Conservation (phyloP, 2,888 invertebrate species). For the Nomada fucata region DNA sequence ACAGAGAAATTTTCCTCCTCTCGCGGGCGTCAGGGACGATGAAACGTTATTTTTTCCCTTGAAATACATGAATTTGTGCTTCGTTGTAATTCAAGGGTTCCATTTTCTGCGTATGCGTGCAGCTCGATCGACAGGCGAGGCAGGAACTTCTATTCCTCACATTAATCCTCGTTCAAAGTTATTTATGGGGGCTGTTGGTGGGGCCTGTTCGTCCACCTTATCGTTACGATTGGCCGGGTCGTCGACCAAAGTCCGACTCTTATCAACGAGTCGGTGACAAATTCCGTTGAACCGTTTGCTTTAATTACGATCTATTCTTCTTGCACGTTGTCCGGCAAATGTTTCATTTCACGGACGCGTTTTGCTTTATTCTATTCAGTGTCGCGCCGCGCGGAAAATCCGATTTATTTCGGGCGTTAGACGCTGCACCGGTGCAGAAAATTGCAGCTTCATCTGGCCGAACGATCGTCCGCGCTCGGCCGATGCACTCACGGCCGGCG, state of each 20-base stretch:
- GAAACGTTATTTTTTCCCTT: conserved; percentile 6
- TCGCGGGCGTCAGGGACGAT: neutral
- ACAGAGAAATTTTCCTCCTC: neutral
- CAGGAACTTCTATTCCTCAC: neutral
- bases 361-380: conserved; percentile 20
- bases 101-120: no score
- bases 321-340: conserved; percentile 15
- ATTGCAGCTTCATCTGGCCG: conserved; percentile 60
- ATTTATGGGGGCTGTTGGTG: neutral
- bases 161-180: neutral
- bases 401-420: conserved; percentile 63
- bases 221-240: neutral
- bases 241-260: neutral
- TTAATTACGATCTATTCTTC: conserved; percentile 48
- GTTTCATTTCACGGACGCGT: neutral
- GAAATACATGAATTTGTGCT: no score
- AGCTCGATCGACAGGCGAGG: neutral
- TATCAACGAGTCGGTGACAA: neutral
- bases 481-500: conserved; percentile 46
- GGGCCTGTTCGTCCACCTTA: neutral
- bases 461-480: conserved; percentile 39
- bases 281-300: conserved; percentile 30
- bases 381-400: conserved; percentile 55
- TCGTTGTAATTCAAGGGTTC: neutral
- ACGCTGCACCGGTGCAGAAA: conserved; percentile 56